A percentile compares a stretch with the other conserved stretches of the same genome.
These are phyloP conservation scores for Halcyon leucocephala DNA, from an alignment of 2,797 vertebrate species.

Conservation along the genomic window DNA sequence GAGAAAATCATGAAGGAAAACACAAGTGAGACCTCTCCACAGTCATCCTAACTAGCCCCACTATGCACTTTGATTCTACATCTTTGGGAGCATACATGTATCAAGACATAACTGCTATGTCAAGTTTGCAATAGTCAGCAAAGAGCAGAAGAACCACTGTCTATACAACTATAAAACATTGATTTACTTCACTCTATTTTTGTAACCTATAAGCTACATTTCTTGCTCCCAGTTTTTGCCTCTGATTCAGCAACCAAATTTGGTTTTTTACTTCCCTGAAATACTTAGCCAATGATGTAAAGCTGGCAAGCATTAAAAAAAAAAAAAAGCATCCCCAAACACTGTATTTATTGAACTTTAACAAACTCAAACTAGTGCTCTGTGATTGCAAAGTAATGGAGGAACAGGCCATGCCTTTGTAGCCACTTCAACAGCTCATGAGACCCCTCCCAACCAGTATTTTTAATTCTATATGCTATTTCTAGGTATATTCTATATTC, in stretches of 20 bases:
- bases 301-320: background rate
- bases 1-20: background rate
- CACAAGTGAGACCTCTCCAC: background rate
- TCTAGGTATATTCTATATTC: background rate
- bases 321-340: background rate
- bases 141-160: background rate
- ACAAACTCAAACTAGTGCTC: background rate
- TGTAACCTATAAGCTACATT: background rate
- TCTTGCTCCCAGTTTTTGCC: background rate
- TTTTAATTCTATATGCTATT: background rate
- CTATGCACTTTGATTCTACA: background rate
- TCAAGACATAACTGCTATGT: background rate
- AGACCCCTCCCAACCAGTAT: background rate
- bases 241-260: background rate
- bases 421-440: background rate
- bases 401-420: background rate
- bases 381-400: background rate
- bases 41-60: background rate
- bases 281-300: background rate
- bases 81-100: no score
- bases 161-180: background rate
- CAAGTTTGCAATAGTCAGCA: background rate
- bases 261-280: background rate
- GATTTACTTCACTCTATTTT: background rate
- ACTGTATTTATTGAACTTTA: background rate